Base-by-base conservation (phyloP, 2,888 invertebrate genomes). In the Amblyteles armatorius region DNA sequence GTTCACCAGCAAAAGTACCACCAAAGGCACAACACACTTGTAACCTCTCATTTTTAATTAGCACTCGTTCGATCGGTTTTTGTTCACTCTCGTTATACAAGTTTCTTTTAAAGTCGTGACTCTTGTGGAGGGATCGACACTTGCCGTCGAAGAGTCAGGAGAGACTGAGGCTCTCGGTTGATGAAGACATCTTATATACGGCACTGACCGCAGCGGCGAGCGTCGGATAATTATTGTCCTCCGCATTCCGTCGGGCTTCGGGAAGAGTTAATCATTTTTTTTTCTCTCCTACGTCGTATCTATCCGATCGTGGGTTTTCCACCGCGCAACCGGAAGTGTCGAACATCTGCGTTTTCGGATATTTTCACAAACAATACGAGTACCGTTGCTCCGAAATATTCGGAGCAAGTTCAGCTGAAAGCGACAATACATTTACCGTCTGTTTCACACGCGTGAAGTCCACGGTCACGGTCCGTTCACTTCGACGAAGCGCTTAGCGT, bases 111-210 rank as follows among this genome's bases (percentile, higher is more conserved):
- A 29, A 78, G 60, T 57, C 65, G 76, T 19, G 57, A 26, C 22
- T 57, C 40, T 69, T 5, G 9, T 16, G 69, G 65, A 33, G 3
- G 6, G 11, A 60, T 72, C 69, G 82, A 79, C 79, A 80, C 72
- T 82, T 77, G 79, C 71, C 74, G 86, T 78, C 90, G 88, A 87
- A 90, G 89, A 91, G 88, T 88, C 89, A 88, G 90, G 89, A 85
- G 60, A 90, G 91, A 93, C 93, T 93, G 92, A 90, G 85, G 86
- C 89, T 91, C 88, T 83, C 74, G 83, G 79, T 88, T 84, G 87
- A 86, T 7, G 86, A 86, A 90, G 91, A 89, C 89, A 92, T 92
- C 93, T 93, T 93, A 91, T 93, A 93, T 93, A 93, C 90, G 89
- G 87, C 82, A 84, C 82, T 84, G 3, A 48, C 13, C 86, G 85